Base-by-base conservation (phyloP, 2,797 vertebrate genomes). In the Arnoldichthys spilopterus region DNA sequence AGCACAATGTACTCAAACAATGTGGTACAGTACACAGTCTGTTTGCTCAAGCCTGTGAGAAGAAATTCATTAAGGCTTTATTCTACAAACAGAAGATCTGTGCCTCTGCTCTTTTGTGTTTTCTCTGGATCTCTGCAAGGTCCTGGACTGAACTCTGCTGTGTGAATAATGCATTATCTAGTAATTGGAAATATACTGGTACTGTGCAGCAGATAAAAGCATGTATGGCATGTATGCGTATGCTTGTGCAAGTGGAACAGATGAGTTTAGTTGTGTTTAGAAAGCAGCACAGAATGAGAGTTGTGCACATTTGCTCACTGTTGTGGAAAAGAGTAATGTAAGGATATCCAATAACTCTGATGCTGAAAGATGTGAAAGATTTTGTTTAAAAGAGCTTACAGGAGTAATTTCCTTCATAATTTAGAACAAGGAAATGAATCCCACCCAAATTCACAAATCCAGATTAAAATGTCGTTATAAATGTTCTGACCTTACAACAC, bases 1-100 rank as follows among this genome's bases (percentile, higher is more conserved):
- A 89, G 5, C 63, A 72, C 84, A 85, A 85, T 87, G 87, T 78
- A 84, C 87, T 85, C 73, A 84, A 85, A 85, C 87, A 88, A 71
- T 79, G 87, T 84, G 73, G 82, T 84, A 88, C 78, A 87, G 89
- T 84, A 90, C 86, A 91, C 87, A 90, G 74, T 81, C 63, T 71
- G 78, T 88, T 87, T 87, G 85, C 84, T 81, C 54, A 26, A 67
- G 83, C 82, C 83, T 80, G 85, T 71, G 77, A 85, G 72, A 43
- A 26, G 53, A 71, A 82, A 64, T 67, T 77, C 34, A 72, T 74
- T 24, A 47, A 43, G 77, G 56, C 47, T 76, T 67, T 20, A 26
- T 61, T 71, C 62, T 74, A 53, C 66, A 77, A n/a, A 74, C 24
- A 56, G 59, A 66, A 70, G 61, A 58, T 62, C 1, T 2, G 20